Evolutionary conservation across 1,140 invertebrate species (phyloP).

Genomic region (Mya arenaria): DNA sequence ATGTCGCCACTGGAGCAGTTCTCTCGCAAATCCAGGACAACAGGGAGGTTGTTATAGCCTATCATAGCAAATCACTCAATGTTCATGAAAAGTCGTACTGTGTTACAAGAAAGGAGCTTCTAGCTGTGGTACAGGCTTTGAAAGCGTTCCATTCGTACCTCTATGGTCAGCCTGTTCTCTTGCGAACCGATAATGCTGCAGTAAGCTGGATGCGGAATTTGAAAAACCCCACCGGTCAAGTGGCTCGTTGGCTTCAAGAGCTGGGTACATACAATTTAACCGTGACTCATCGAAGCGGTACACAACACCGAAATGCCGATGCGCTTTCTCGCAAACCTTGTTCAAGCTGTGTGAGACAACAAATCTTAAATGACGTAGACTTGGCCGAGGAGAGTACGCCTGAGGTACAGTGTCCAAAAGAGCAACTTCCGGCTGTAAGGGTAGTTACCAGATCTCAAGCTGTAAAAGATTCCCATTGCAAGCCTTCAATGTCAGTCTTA

Average conservation of each 20-base stretch:
- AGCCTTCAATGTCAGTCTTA: too few species aligned
- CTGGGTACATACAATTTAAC: conserved; percentile 7
- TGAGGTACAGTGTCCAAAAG: too few species aligned
- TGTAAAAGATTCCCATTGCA: too few species aligned
- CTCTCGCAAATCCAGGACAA: conserved; percentile 66
- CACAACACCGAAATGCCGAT: conserved; percentile 17
- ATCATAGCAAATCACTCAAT: conserved; percentile 54
- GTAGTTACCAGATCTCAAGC: too few species aligned
- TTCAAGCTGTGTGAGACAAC: background rate
- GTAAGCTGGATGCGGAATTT: conserved; percentile 2
- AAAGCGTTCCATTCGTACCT: conserved; percentile 56
- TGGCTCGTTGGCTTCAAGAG: conserved; percentile 29
- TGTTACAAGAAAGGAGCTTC: conserved; percentile 30
- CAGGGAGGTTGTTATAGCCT: conserved; percentile 60
- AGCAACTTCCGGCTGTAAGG: too few species aligned
- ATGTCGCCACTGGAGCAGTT: conserved; percentile 65
- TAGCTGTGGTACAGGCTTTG: background rate
- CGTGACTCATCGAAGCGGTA: background rate
- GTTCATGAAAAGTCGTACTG: conserved; percentile 82
- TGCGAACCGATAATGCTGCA: conserved; percentile 63
- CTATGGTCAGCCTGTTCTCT: conserved; percentile 54
- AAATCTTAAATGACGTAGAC: too few species aligned
- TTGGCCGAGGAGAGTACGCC: too few species aligned
- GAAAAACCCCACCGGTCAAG: background rate
- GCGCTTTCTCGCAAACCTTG: conserved; percentile 33